Evolutionary conservation across 2,797 vertebrate genomes (phyloP), one percentile per base, ranked within the genome.

Genomic region (Otus scops): DNA sequence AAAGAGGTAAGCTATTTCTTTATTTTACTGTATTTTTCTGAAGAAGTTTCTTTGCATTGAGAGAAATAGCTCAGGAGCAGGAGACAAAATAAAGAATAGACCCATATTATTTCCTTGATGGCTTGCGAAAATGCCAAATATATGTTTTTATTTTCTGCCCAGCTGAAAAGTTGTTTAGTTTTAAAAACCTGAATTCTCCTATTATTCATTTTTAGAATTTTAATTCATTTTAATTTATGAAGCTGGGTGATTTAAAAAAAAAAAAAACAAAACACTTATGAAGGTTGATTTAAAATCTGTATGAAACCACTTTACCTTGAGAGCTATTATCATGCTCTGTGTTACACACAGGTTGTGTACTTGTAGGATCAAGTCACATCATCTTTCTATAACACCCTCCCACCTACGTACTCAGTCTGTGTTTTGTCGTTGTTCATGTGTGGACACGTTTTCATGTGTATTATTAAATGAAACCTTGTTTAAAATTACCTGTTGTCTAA

Each of bases 91-190:
- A 63, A 84, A 91, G 84, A 95, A 85, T 18, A 95, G 80, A 83
- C 38, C 48, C 38, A 5, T 87, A 57, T 91, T 89, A 43, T 94
- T 96, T 97, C 78, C 80, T 75, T 53, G 26, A 76, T 88, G 68
- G 80, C 89, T 94, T 95, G 57, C 96, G 93, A 93, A 96, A 93
- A 87, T 48, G 77, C 92, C 94, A 97, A 88, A 96, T 89, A 22
- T 71, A 78, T 78, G 43, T 70, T 97, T 96, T 97, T 87, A 91
- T 96, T 96, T 97, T 96, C 88, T 95, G 93, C 94, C 92, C 87
- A 96, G 75, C 85, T 97, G 93, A 96, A 93, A 96, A 97, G 79
- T 88, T 69, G 80, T 95, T 96, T 78, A 21, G 71, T 92, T 95
- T 95, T 94, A 95, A n/a, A 96, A 95, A 93, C 65, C 73, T 71